Conservation (phyloP, 1,140 invertebrate species). For the Habropoda laboriosa region DNA sequence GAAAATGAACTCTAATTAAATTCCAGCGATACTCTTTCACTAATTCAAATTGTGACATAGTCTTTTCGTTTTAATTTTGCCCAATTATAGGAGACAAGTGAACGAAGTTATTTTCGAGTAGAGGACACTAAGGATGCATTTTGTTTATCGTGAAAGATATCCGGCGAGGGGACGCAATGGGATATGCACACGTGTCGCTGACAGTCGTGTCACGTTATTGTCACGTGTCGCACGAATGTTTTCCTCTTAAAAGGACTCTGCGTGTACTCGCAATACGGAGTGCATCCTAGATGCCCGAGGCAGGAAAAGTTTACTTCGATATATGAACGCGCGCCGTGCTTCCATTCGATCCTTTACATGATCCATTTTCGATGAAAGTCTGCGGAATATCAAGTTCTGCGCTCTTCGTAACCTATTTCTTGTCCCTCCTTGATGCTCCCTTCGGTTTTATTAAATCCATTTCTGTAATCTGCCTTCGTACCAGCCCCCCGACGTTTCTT, state of each 20-base stretch:
- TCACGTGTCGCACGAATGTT: constrained; percentile 72
- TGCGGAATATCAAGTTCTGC: constrained; percentile 57
- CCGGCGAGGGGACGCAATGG: constrained; percentile 18
- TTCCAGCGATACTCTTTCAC: too few species aligned
- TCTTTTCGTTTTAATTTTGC: too few species aligned
- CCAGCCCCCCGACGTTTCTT: neutral
- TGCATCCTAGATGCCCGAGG: constrained; percentile 47
- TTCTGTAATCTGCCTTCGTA: neutral
- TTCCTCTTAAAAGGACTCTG: constrained; percentile 57
- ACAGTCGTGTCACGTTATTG: constrained; percentile 77
- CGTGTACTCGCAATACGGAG: constrained; percentile 48
- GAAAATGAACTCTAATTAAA: too few species aligned
- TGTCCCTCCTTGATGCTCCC: neutral
- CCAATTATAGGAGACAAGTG: neutral
- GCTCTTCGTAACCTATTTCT: constrained; percentile 52
- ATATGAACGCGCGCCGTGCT: constrained; percentile 34
- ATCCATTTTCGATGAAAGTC: constrained; percentile 62
- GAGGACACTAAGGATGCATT: neutral
- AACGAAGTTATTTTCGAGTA: constrained; percentile 7
- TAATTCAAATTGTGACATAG: too few species aligned
- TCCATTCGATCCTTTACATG: constrained; percentile 57
- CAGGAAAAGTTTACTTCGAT: constrained; percentile 56
- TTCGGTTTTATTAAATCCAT: constrained; percentile 18
- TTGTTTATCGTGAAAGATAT: constrained; percentile 5
- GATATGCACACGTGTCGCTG: constrained; percentile 53